Evolutionary conservation across 2,113 vertebrate genomes (phyloP), one percentile per base, ranked within the genome.

Genomic region (Psittacara wagleri): DNA sequence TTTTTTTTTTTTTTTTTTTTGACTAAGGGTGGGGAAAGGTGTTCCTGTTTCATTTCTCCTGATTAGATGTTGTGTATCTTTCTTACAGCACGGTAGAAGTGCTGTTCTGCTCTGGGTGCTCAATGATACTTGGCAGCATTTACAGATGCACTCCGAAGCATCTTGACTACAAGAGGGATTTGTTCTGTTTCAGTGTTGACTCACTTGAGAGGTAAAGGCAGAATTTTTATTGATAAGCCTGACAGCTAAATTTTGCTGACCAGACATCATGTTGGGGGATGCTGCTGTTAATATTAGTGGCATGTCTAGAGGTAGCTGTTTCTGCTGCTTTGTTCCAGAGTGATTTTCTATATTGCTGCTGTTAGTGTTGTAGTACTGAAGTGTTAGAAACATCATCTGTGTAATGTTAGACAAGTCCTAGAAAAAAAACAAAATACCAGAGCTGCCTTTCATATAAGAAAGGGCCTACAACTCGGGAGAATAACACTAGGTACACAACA

Each of bases 101-200:
- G 0, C 39, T 98, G 5, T 59, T 82, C 51, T 98, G 98, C 17
- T 28, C 93, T 7, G 97, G 97, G 24, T 98, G 98, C 68, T 97
- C 95, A 1, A 73, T 74, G 39, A 41, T 4, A 1, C 97, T 98
- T 1, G 98, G 98, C 88, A 95, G 48, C 19, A 62, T 97, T 43
- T 98, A 98, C 51, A 97, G 68, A 17, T 97, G 97, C 61, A 98
- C 98, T 5, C 98, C 98, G 41, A 97, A 68, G 70, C 83, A 91
- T 35, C 97, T 98, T 0, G 98, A 98, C 52, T 97, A 97, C 68
- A 98, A 98, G 95, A 91, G 98, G 66, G 97, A 98, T 88, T 75
- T 98, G 75, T 98, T 98, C 80, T 98, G 97, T 92, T 97, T 98
- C 90, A 89, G 2, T 23, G 51, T 98, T 23, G 92, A 94, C 52